These are phyloP conservation scores for Macroteleia sp. DNA, from an alignment of 2,888 invertebrate species.

Conservation along the genomic window DNA sequence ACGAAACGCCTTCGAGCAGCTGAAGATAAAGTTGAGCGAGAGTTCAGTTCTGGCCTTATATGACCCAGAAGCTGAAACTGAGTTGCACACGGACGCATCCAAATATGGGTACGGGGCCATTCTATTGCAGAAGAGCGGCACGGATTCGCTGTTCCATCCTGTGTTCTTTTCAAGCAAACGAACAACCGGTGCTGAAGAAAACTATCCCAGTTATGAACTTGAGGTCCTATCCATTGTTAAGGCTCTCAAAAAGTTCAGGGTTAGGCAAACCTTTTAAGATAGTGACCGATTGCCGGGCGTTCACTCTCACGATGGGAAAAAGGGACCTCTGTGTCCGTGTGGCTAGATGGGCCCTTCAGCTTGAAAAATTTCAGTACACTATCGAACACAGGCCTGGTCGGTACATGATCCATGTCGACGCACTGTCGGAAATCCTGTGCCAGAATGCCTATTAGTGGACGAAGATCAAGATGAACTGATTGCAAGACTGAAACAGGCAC, in stretches of 20 bases:
- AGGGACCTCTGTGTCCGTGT: no score
- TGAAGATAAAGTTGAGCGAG: neutral
- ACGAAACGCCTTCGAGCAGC: neutral
- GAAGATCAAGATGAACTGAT: no score
- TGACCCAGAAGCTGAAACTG: neutral
- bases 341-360: no score
- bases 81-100: neutral
- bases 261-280: neutral
- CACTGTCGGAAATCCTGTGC: no score
- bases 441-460: no score
- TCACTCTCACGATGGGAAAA: neutral
- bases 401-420: no score
- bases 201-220: neutral
- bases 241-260: neutral
- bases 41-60: neutral
- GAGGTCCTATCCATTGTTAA: neutral
- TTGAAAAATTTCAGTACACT: no score
- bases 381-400: no score
- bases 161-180: neutral
- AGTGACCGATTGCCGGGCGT: neutral
- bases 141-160: neutral
- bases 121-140: neutral
- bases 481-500: no score
- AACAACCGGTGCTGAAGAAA: neutral
- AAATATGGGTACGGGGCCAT: slow-evolving; percentile 1